Evolutionary conservation across 2,888 invertebrate genomes (phyloP).

Genomic region (Prostheceraeus crozeri): DNA sequence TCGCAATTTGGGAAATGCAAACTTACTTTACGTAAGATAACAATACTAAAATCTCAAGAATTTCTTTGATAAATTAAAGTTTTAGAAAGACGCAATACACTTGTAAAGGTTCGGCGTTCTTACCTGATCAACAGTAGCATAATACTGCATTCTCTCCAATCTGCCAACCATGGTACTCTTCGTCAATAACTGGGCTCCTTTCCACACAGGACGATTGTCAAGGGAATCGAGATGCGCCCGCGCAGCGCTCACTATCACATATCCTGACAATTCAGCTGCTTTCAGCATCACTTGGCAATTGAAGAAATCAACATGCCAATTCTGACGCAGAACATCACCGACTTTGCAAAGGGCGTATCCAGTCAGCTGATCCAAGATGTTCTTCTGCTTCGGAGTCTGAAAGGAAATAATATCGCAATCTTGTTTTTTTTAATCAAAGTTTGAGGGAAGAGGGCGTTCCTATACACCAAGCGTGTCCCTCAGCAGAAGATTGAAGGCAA

Average conservation of each 20-base stretch:
- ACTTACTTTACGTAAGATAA: no score
- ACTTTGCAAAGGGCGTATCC: constrained; percentile 48
- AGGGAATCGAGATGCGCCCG: constrained; percentile 86
- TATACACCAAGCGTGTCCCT: no score
- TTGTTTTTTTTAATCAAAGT: no score
- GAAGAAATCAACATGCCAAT: constrained; percentile 38
- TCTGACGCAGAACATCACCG: constrained; percentile 37
- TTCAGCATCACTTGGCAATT: constrained; percentile 65
- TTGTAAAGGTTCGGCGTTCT: no score
- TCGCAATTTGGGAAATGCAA: no score
- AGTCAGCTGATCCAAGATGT: constrained; percentile 34
- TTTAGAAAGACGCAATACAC: no score
- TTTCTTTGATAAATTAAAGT: no score
- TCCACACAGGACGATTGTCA: constrained; percentile 79
- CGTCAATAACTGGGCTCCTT: constrained; percentile 70
- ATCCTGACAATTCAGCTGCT: constrained; percentile 91
- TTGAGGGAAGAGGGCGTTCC: no score
- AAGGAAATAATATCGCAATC: no score
- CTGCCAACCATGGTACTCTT: constrained; percentile 93
- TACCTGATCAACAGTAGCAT: constrained; percentile 72
- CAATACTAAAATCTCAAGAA: no score
- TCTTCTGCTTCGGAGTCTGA: constrained; percentile 34
- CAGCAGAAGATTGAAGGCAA: no score
- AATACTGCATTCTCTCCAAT: constrained; percentile 92
- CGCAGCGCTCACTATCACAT: constrained; percentile 90